Evolutionary conservation across 2,888 invertebrate species (phyloP), one percentile per base, ranked within the genome.

Genomic region (Timandra comae): DNA sequence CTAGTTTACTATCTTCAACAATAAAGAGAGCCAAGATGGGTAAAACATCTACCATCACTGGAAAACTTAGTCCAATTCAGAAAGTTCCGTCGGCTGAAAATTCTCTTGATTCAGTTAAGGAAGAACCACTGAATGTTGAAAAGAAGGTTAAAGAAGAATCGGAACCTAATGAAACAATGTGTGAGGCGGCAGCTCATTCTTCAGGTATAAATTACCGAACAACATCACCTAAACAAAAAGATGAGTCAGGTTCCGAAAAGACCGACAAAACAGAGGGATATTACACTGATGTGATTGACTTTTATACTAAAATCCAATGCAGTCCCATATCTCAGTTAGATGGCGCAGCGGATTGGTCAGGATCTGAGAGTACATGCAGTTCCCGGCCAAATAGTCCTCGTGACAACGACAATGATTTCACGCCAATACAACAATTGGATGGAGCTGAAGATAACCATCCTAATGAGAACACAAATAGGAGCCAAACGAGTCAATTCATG

Each of bases 1-100:
- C 88, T 19, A 87, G 86, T 33, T 79, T 85, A 31, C 76, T 69
- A 7, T 87, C 89, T 2, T 88, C 90, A 3, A 88, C 88, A 3
- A 88, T 91, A 33, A 93, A 93, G 49, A 87, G 92, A 43, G 87
- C 93, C 30, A 93, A 93, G 75, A 81, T 91, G 50, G 76, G 78
- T 7, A 79, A 80, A 63, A 59, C 79, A 8, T 79, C 85, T 10
- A 79, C 80, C 19, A 69, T 70, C 1, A 81, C 82, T 29, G 82
- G 75, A 7, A 85, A 84, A 57, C 55, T 77, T 16, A 81, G 79
- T 42, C 82, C 85, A 21, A 63, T 82, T 4, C 85, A 81, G 52
- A 69, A 74, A 49, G 39, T 61, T 13, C 49, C 63, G 12, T 38
- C 71, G 13, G 37, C 63, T 10, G 84, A 85, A 38, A 75, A 54